Conservation (phyloP, 2,797 vertebrate genomes). For the Zalophus californianus region DNA sequence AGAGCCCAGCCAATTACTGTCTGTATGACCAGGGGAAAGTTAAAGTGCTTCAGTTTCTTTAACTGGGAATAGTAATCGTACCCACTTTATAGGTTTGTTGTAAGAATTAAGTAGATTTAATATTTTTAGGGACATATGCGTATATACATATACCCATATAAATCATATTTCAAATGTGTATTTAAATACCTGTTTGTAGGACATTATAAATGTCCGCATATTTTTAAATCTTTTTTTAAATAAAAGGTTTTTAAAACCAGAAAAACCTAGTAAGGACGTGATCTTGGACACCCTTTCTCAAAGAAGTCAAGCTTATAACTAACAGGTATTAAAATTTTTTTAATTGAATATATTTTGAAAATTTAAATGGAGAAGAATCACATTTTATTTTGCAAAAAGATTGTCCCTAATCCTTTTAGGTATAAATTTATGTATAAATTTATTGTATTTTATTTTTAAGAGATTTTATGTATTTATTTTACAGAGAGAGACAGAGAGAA, state of each 20-base stretch:
- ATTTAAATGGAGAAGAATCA: background rate
- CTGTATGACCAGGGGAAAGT: background rate
- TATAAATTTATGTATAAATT: background rate
- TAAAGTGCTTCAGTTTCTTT: background rate
- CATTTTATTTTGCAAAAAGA: background rate
- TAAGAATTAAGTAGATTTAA: constrained; percentile 6
- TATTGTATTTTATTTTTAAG: too few relatives aligned
- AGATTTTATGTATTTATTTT: too few relatives aligned
- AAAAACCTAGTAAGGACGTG: background rate
- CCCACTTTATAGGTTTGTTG: background rate
- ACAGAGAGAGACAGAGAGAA: too few relatives aligned
- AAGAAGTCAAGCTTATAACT: background rate
- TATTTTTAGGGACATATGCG: background rate
- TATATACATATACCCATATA: background rate
- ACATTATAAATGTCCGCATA: background rate
- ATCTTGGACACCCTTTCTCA: background rate
- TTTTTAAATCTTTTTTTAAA: background rate
- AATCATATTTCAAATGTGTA: background rate
- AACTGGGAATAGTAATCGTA: background rate
- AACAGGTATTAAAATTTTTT: background rate
- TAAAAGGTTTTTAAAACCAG: background rate
- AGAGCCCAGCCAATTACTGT: background rate
- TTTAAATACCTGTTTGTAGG: background rate
- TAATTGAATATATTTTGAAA: constrained; percentile 30
- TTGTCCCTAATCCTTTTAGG: background rate